These are phyloP conservation scores for Hoplodrina ambigua DNA, from an alignment of 2,888 invertebrate genomes.

Conservation along the genomic window DNA sequence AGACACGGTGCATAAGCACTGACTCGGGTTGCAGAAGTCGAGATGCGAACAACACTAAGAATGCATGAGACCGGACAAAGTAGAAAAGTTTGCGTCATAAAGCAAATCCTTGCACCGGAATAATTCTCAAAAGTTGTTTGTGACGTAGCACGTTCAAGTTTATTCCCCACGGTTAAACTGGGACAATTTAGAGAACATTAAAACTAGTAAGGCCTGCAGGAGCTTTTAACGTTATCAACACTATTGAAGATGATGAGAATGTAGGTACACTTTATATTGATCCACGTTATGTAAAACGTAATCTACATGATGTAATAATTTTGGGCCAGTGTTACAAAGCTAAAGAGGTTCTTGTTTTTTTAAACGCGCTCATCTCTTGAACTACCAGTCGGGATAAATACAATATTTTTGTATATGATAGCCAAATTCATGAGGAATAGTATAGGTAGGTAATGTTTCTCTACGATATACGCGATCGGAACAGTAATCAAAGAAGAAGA, in stretches of 20 bases:
- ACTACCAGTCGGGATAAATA: no score
- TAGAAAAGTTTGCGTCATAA: conserved; percentile 60
- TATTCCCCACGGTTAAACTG: conserved; percentile 45
- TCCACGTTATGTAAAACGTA: background rate
- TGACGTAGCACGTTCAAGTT: conserved; percentile 49
- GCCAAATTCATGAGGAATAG: no score
- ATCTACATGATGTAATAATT: background rate
- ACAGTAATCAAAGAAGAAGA: background rate
- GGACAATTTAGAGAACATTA: conserved; percentile 46
- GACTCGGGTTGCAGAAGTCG: conserved; percentile 27
- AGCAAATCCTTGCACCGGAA: conserved; percentile 60
- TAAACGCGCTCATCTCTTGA: no score
- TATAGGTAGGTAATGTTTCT: no score
- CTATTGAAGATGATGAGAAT: conserved; percentile 12
- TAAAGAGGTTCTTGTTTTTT: no score
- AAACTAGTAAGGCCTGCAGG: conserved; percentile 29
- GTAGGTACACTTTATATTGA: background rate
- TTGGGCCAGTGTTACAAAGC: no score
- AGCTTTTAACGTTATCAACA: conserved; percentile 23
- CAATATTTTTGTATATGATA: no score
- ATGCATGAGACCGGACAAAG: conserved; percentile 55
- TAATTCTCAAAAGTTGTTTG: conserved; percentile 56
- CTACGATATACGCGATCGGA: no score
- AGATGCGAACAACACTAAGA: conserved; percentile 55
- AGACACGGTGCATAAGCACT: conserved; percentile 51